Percentiles rank a stretch among this genome's conserved stretches.
Conservation (phyloP, 2,888 invertebrate genomes). For the Drosophila helvetica region DNA sequence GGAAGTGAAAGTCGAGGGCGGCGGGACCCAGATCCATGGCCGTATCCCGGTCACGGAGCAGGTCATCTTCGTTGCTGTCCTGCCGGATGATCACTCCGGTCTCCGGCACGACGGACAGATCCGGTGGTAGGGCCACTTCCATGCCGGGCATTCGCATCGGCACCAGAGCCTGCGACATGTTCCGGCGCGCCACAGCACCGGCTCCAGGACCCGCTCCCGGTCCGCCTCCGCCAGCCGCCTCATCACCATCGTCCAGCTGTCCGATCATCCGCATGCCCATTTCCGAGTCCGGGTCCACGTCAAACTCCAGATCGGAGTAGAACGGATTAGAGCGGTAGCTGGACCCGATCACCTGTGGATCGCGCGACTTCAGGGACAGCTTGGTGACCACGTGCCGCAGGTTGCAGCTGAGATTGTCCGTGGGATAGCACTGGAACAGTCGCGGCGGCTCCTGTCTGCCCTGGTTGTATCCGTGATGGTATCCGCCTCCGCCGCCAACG, state of each 20-base stretch:
- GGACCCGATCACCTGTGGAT: conserved; percentile 86
- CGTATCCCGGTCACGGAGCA: conserved; percentile 69
- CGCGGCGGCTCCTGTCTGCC: conserved; percentile 81
- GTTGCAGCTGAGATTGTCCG: conserved; percentile 90
- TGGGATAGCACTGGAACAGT: conserved; percentile 88
- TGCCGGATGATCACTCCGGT: conserved; percentile 81
- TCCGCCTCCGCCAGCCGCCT: conserved; percentile 42
- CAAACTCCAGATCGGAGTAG: conserved; percentile 91
- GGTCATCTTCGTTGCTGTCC: conserved; percentile 80
- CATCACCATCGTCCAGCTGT: conserved; percentile 74
- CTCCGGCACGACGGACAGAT: conserved; percentile 84
- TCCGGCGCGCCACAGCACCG: conserved; percentile 42
- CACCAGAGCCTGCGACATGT: conserved; percentile 71
- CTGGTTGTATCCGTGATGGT: conserved; percentile 62
- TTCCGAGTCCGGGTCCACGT: conserved; percentile 85
- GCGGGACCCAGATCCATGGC: conserved; percentile 74
- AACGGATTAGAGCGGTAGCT: conserved; percentile 86
- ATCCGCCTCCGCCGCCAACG: conserved; percentile 45
- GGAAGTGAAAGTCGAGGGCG: conserved; percentile 77
- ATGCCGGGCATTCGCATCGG: conserved; percentile 77
- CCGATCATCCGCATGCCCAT: conserved; percentile 80
- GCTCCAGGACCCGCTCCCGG: background rate
- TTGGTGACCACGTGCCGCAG: conserved; percentile 88
- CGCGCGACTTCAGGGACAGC: conserved; percentile 86
- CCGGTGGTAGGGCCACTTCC: conserved; percentile 84